These are phyloP conservation scores for Chroicocephalus ridibundus DNA, from an alignment of 2,113 vertebrate species.

Conservation along the genomic window DNA sequence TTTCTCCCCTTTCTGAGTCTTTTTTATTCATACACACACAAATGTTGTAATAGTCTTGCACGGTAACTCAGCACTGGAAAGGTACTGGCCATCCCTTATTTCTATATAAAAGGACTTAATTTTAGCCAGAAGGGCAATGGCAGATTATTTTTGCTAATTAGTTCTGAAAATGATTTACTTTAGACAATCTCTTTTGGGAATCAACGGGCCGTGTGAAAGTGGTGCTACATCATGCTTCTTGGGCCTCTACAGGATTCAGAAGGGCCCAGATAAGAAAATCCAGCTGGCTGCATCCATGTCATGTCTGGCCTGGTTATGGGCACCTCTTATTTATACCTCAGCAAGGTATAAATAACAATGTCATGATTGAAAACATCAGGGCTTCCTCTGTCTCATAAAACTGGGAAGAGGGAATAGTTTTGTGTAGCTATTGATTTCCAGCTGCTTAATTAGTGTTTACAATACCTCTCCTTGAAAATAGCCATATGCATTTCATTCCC, in stretches of 20 bases:
- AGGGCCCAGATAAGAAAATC: not conserved
- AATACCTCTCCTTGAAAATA: constrained; percentile 71
- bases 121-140: not conserved
- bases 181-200: not conserved
- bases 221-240: not conserved
- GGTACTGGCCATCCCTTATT: not conserved
- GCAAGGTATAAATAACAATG: constrained; percentile 4
- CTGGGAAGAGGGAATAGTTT: constrained; percentile 53
- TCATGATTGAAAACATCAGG: constrained; percentile 23
- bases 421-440: constrained; percentile 64
- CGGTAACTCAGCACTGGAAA: not conserved
- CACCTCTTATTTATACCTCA: not conserved
- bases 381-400: constrained; percentile 18
- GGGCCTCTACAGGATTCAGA: not conserved
- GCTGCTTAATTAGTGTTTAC: constrained; percentile 67
- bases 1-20: not conserved
- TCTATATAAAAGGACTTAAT: not conserved
- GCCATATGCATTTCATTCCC: constrained; percentile 42
- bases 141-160: constrained; percentile 2
- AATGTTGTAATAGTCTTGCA: not conserved
- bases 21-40: not conserved
- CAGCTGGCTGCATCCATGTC: not conserved
- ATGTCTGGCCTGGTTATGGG: not conserved
- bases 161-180: not conserved
- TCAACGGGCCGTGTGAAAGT: not conserved